Percentiles rank a stretch among this genome's conserved stretches.
These are phyloP conservation scores for Tarsius wallacei DNA, from an alignment of 2,797 vertebrate genomes.

Conservation along the genomic window DNA sequence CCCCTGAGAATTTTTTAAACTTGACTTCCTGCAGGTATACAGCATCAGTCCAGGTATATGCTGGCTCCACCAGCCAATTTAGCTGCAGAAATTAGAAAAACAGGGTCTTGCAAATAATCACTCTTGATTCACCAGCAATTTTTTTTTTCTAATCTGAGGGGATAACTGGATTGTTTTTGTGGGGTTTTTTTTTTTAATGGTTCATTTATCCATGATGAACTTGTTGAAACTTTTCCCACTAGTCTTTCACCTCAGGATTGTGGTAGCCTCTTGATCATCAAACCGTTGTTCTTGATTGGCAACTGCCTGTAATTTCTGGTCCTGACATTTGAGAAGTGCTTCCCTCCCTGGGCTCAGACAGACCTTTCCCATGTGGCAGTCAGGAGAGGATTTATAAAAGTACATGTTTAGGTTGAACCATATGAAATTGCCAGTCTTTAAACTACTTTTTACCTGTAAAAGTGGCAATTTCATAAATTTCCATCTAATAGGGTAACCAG, in stretches of 20 bases:
- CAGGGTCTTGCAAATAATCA: slow-evolving; percentile 18
- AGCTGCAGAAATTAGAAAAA: slow-evolving; percentile 5
- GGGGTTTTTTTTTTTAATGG: background rate
- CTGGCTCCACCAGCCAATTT: background rate
- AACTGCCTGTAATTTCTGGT: background rate
- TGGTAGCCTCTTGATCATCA: background rate
- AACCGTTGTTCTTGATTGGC: slow-evolving; percentile 13
- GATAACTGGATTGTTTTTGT: background rate
- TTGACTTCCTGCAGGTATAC: background rate
- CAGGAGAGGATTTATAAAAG: background rate
- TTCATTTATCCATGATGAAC: background rate
- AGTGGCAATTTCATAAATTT: background rate
- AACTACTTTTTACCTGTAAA: background rate
- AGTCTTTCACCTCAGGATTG: slow-evolving; percentile 36
- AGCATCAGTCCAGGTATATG: background rate
- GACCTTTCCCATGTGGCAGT: background rate
- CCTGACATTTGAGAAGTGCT: slow-evolving; percentile 33
- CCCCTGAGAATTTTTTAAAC: background rate
- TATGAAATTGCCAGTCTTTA: background rate
- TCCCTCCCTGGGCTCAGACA: background rate
- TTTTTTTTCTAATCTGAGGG: background rate
- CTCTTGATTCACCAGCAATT: slow-evolving; percentile 2
- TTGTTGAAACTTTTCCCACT: background rate
- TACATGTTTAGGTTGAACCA: background rate
- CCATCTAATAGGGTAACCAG: background rate